These are phyloP conservation scores for Thalassoma bifasciatum DNA, from an alignment of 2,113 vertebrate genomes.

Conservation along the genomic window DNA sequence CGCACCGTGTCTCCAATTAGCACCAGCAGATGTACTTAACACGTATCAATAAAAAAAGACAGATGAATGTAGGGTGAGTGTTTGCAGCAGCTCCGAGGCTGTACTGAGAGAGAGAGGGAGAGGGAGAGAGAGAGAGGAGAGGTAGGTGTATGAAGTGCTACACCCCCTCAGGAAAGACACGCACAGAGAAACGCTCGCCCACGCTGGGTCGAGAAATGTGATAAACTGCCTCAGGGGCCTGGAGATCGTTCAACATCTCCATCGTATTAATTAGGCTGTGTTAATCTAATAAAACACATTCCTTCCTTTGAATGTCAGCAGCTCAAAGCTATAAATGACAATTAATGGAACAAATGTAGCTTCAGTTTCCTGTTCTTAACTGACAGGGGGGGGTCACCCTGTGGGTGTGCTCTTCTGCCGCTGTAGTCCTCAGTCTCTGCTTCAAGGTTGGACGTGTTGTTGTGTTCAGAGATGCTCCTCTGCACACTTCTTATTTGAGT, in stretches of 20 bases:
- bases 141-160: not conserved
- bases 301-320: not conserved
- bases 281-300: not conserved
- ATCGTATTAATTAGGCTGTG: not conserved
- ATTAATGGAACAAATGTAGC: no score
- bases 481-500: no score
- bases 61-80: not conserved
- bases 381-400: no score
- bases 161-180: not conserved
- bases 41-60: not conserved
- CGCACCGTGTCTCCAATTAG: slow-evolving; percentile 2
- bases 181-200: not conserved
- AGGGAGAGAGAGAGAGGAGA: not conserved
- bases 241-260: not conserved
- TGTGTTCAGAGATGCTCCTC: no score
- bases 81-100: not conserved
- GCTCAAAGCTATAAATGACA: not conserved
- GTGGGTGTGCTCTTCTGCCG: no score
- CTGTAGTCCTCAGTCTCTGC: no score
- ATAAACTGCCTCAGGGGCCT: not conserved
- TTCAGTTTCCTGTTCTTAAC: no score
- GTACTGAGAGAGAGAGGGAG: not conserved
- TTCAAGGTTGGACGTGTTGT: no score
- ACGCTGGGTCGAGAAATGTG: not conserved
- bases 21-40: not conserved